Percentiles rank a stretch among this genome's conserved stretches.
These are phyloP conservation scores for Romanomermis culicivorax DNA, from an alignment of 2,888 invertebrate species.

Conservation along the genomic window DNA sequence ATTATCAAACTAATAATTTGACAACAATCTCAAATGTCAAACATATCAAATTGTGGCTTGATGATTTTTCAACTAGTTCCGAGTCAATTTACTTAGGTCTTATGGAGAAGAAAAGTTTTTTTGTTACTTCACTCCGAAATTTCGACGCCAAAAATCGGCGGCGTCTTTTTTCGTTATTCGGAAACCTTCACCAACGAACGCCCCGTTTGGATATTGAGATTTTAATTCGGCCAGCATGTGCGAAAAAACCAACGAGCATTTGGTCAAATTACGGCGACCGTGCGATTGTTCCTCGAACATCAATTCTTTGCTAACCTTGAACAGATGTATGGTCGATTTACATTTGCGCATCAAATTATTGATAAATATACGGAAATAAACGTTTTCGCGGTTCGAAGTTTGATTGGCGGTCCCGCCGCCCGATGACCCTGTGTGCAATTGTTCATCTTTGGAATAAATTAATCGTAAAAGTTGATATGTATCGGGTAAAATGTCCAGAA, in stretches of 20 bases:
- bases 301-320: constrained; percentile 67
- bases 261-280: constrained; percentile 80
- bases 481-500: constrained; percentile 92
- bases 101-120: too few relatives aligned
- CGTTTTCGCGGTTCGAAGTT: constrained; percentile 45
- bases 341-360: constrained; percentile 94
- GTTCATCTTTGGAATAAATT: constrained; percentile 80
- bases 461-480: constrained; percentile 86
- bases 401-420: not conserved
- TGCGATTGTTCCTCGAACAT: constrained; percentile 90
- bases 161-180: constrained; percentile 97
- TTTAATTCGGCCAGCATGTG: constrained; percentile 98
- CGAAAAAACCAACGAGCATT: constrained; percentile 90
- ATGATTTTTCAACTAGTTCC: too few relatives aligned
- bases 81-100: too few relatives aligned
- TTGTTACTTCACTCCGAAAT: constrained; percentile 86
- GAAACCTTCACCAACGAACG: constrained; percentile 83
- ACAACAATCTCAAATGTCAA: too few relatives aligned
- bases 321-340: constrained; percentile 90
- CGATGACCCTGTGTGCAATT: too few relatives aligned
- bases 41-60: too few relatives aligned
- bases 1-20: too few relatives aligned
- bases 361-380: constrained; percentile 91
- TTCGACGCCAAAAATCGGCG: constrained; percentile 85
- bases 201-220: constrained; percentile 76